Base-by-base conservation (phyloP, 1,140 invertebrate genomes). In the Coelopa frigida region DNA sequence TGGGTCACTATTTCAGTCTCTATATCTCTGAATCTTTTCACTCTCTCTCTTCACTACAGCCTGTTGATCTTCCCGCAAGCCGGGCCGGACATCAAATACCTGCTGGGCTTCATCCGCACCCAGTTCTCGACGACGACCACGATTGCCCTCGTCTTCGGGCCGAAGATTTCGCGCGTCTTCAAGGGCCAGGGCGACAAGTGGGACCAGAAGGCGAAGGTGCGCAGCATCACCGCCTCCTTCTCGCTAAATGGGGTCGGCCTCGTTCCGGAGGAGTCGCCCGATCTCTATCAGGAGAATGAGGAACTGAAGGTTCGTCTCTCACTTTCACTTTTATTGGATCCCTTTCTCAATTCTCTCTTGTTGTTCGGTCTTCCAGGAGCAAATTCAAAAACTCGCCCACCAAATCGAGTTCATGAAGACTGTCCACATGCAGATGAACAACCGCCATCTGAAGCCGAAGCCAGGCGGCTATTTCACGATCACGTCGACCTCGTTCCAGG, bases 401-500 rank as follows among this genome's bases (percentile, higher is more conserved):
- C 88, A 92, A 70, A 90, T 93, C 52, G 89, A 93, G 64, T 88
- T 89, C 60, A 89, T 92, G 85, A 91, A 89, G 70, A 90, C 90
- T 58, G 87, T 90, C 7, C 85, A 90, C 53, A 92, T 93, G 89
- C 85, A 90, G 64, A 82, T 89, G 71, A 87, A 91, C 69, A 93
- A 93, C 68, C 74, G 88, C 14, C 89, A 93, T 65, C 68, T 92
- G 45, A 86, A 88, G 55, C 85, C 86, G 33, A 85, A 88, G 56
- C 78, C 80, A 4, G 85, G 86, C 10, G 81, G 85, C 10, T 87
- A 88, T 63, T 88, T 89, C 67, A 83, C 75, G 43, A 68, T 73
- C 51, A 76, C 60, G 46, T 72, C 56, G 57, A 71, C 59, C 58
- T 68, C 65, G n/a, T 68, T 68, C 32, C 66, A 69, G 49, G 64